A percentile compares a stretch with the other conserved stretches of the same genome.
Evolutionary conservation across 2,888 invertebrate genomes (phyloP).

Genomic region (Patella caerulea): DNA sequence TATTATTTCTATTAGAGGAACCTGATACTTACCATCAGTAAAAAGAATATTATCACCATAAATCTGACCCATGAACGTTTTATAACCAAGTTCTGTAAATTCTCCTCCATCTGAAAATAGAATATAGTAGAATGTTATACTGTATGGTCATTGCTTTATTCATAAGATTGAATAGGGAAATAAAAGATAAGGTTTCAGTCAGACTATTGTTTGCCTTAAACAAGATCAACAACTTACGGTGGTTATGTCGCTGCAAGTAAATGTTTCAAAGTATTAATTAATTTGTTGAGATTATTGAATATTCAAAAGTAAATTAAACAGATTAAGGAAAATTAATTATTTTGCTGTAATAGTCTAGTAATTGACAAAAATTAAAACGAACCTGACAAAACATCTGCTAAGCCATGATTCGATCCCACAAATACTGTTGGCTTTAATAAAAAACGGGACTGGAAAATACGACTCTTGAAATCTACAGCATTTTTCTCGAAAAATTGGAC

Average conservation of each 20-base stretch:
- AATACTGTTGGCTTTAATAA: slow-evolving; percentile 64
- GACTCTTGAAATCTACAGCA: slow-evolving; percentile 45
- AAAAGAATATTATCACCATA: slow-evolving; percentile 63
- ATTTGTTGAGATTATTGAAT: no score
- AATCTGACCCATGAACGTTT: slow-evolving; percentile 56
- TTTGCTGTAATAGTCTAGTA: no score
- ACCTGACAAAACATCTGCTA: slow-evolving; percentile 56
- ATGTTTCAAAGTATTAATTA: no score
- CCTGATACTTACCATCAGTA: slow-evolving; percentile 52
- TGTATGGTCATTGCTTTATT: no score
- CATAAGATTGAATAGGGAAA: no score
- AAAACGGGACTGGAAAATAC: slow-evolving; percentile 57
- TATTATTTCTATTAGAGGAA: no score
- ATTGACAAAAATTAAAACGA: slow-evolving; percentile 2
- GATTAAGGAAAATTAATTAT: no score
- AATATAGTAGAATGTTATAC: neutral
- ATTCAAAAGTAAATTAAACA: no score
- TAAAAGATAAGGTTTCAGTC: no score
- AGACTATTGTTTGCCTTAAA: no score
- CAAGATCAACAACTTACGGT: no score
- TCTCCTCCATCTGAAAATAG: slow-evolving; percentile 46
- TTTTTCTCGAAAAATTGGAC: slow-evolving; percentile 51
- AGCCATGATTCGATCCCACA: slow-evolving; percentile 54
- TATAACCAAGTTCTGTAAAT: slow-evolving; percentile 59
- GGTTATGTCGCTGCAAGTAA: no score